Evolutionary conservation across 2,888 invertebrate genomes (phyloP).

Genomic region (Drosophila meridionalis): DNA sequence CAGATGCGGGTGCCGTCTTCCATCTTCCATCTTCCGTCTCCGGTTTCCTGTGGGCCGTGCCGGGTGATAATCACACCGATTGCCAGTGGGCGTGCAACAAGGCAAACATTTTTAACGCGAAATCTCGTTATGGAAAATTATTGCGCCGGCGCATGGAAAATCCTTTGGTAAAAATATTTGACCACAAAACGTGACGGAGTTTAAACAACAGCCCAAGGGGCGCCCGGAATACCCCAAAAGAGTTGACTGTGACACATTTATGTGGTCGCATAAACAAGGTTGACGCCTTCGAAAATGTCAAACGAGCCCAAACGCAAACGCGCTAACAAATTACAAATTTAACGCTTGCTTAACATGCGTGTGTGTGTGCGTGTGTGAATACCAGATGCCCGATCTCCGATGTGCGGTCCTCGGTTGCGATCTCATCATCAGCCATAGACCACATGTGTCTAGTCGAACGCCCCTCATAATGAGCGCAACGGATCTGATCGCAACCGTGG

Average conservation of each 20-base stretch:
- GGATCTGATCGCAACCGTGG: constrained; percentile 33
- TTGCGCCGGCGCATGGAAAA: constrained; percentile 77
- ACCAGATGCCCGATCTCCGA: constrained; percentile 64
- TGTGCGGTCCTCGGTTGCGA: not conserved
- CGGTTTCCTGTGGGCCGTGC: constrained; percentile 49
- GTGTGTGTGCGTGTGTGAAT: constrained; percentile 7
- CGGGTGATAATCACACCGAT: constrained; percentile 63
- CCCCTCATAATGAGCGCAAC: constrained; percentile 72
- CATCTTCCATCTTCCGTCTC: constrained; percentile 13
- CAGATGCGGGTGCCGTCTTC: constrained; percentile 54
- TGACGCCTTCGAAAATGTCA: constrained; percentile 74
- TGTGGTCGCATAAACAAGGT: constrained; percentile 78
- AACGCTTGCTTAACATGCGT: constrained; percentile 62
- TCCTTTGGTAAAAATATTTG: constrained; percentile 66
- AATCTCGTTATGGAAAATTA: constrained; percentile 28
- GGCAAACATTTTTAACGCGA: constrained; percentile 36
- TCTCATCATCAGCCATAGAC: constrained; percentile 54
- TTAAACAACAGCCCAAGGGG: constrained; percentile 73
- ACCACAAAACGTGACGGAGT: constrained; percentile 72
- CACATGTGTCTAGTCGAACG: constrained; percentile 65
- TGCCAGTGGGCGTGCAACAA: constrained; percentile 42
- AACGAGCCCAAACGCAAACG: constrained; percentile 20
- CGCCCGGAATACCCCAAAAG: constrained; percentile 69
- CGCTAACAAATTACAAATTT: constrained; percentile 50
- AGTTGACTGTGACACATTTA: constrained; percentile 76